Conservation (phyloP, 2,113 vertebrate genomes). For the Indicator indicator region DNA sequence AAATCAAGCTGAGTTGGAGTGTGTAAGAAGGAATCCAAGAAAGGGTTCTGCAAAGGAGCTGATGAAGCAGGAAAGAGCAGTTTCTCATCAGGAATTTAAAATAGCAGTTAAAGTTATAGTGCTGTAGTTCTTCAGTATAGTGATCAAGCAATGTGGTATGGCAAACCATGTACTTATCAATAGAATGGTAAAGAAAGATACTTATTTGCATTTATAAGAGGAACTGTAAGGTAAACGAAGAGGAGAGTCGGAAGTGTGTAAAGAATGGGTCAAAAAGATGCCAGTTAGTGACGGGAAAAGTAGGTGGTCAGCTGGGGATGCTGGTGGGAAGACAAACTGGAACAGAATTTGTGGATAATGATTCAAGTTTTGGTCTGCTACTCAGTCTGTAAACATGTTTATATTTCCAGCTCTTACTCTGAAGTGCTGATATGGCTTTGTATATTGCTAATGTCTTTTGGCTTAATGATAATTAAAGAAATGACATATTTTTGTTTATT, state of each 20-base stretch:
- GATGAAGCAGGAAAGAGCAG: background rate
- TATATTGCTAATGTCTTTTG: background rate
- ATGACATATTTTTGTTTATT: background rate
- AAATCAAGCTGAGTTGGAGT: background rate
- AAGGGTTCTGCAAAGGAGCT: background rate
- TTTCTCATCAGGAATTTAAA: background rate
- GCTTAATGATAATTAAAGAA: background rate
- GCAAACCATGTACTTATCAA: background rate
- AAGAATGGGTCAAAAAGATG: background rate
- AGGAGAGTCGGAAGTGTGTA: background rate
- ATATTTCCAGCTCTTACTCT: background rate
- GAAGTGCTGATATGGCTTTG: background rate
- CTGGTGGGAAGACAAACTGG: background rate
- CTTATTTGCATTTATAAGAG: background rate
- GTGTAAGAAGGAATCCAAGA: background rate
- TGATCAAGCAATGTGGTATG: background rate
- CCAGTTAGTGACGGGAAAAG: background rate
- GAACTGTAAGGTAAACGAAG: background rate
- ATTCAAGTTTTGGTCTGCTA: conserved; percentile 41
- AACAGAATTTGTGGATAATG: conserved; percentile 40
- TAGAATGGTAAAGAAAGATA: background rate
- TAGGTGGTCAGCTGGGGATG: conserved; percentile 4
- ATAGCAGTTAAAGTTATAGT: background rate
- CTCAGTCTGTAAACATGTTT: background rate
- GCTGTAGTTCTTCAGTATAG: background rate